Evolutionary conservation across 1,140 invertebrate species (phyloP).

Genomic region (Augochlora pura): DNA sequence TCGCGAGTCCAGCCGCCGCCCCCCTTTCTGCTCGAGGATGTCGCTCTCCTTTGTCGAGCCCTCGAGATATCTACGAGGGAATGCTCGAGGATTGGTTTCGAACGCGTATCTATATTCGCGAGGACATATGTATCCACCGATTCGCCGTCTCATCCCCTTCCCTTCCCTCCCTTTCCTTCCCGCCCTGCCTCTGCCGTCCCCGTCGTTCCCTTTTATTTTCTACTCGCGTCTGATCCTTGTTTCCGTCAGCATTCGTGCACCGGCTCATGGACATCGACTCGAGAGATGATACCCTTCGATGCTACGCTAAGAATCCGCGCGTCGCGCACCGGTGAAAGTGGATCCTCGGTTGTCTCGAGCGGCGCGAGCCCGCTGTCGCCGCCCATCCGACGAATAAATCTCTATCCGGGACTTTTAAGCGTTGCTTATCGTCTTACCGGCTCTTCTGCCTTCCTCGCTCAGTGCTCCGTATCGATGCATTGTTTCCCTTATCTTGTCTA

Average conservation of each 20-base stretch:
- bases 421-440: slow-evolving; percentile 37
- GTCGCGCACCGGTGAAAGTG: slow-evolving; percentile 16
- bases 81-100: slow-evolving; percentile 32
- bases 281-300: slow-evolving; percentile 30
- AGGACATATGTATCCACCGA: slow-evolving; percentile 22
- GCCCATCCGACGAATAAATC: slow-evolving; percentile 37
- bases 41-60: slow-evolving; percentile 38
- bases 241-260: slow-evolving; percentile 49
- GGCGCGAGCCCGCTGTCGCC: not conserved
- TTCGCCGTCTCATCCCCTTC: not conserved
- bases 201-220: slow-evolving; percentile 47
- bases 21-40: slow-evolving; percentile 19
- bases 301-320: not conserved
- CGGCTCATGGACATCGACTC: slow-evolving; percentile 22
- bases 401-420: slow-evolving; percentile 39
- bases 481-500: not conserved
- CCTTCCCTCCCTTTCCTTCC: not conserved
- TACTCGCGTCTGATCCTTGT: slow-evolving; percentile 55
- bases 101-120: slow-evolving; percentile 15
- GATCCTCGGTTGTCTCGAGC: slow-evolving; percentile 7
- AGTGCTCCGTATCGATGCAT: too few species aligned
- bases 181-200: too few species aligned
- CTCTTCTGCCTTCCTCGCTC: not conserved
- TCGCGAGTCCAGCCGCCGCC: slow-evolving; percentile 21
- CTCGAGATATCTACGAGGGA: slow-evolving; percentile 24